These are phyloP conservation scores for Trichopoda pennipes DNA, from an alignment of 2,888 invertebrate genomes.

Conservation along the genomic window DNA sequence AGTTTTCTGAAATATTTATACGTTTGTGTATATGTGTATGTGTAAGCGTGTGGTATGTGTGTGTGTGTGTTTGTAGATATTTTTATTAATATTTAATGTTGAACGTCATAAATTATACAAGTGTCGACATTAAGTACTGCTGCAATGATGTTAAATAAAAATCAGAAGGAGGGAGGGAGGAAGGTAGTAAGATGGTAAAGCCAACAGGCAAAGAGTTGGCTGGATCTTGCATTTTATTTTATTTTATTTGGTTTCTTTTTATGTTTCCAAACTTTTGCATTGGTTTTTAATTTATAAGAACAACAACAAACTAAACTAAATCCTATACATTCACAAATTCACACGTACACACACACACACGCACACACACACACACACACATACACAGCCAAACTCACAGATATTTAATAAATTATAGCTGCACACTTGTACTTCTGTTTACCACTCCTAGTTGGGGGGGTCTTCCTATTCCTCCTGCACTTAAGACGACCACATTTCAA, in stretches of 20 bases:
- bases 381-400: neutral
- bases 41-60: constrained; percentile 9
- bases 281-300: constrained; percentile 62
- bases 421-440: neutral
- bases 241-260: constrained; percentile 13
- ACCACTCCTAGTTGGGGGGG: constrained; percentile 34
- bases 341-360: neutral
- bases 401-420: constrained; percentile 55
- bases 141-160: constrained; percentile 39
- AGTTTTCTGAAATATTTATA: constrained; percentile 46
- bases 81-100: constrained; percentile 77
- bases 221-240: neutral
- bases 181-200: neutral
- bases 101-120: constrained; percentile 78
- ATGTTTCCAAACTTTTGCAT: constrained; percentile 51
- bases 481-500: constrained; percentile 25
- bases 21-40: neutral
- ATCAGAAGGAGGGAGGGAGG: neutral
- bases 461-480: constrained; percentile 1
- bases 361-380: constrained; percentile 2
- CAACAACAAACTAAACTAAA: constrained; percentile 49
- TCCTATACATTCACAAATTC: neutral
- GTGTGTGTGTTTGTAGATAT: constrained; percentile 71
- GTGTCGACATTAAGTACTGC: constrained; percentile 70
- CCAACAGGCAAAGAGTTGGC: constrained; percentile 13